Conservation (phyloP, 2,888 invertebrate species). For the Phania funesta region DNA sequence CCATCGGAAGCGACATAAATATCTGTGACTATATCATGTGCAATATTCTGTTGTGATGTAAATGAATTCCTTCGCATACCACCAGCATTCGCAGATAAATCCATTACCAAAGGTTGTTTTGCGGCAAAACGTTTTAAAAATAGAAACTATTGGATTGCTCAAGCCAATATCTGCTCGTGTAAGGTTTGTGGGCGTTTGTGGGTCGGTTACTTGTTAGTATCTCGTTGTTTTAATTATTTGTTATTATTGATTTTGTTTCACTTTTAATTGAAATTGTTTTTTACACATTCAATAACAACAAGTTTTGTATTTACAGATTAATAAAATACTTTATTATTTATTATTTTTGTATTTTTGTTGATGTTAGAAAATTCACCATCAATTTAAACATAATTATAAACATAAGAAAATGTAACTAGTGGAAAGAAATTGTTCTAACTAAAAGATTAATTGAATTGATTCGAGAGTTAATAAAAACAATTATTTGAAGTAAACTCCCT, state of each 20-base stretch:
- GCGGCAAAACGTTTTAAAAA: background rate
- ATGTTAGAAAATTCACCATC: too few relatives aligned
- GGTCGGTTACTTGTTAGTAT: background rate
- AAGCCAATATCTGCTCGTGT: background rate
- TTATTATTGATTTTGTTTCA: conserved; percentile 29
- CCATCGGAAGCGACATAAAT: conserved; percentile 67
- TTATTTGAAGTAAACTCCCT: too few relatives aligned
- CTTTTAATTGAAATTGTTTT: conserved; percentile 13
- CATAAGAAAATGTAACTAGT: too few relatives aligned
- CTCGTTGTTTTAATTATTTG: conserved; percentile 19
- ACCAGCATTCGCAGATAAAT: conserved; percentile 41
- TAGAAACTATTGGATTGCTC: background rate
- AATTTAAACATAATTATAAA: too few relatives aligned
- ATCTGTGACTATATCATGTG: conserved; percentile 65
- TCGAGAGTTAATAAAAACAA: too few relatives aligned
- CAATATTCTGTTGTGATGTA: conserved; percentile 64
- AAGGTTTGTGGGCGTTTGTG: background rate
- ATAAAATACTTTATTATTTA: too few relatives aligned
- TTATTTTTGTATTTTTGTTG: too few relatives aligned
- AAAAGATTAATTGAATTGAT: too few relatives aligned
- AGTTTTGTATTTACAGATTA: too few relatives aligned
- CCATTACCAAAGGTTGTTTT: conserved; percentile 28
- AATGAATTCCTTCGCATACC: conserved; percentile 64
- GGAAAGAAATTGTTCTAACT: too few relatives aligned
- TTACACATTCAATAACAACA: background rate